Evolutionary conservation across 2,797 vertebrate genomes (phyloP), one percentile per base, ranked within the genome.

Genomic region (Anguilla marmorata): DNA sequence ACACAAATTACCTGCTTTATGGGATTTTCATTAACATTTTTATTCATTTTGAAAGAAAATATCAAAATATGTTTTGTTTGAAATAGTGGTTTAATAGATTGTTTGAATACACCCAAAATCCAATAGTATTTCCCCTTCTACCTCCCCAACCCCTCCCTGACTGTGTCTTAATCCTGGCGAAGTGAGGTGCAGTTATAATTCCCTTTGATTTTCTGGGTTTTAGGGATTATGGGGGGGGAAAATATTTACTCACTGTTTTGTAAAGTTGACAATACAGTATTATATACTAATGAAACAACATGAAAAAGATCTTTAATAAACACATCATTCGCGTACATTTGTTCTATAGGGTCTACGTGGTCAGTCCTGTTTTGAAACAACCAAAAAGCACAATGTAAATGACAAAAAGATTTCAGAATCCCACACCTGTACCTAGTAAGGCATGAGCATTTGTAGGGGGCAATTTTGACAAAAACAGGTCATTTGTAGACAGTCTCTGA

Each of bases 381-480:
- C 94, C 95, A 96, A 92, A 96, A 92, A 96, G 96, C 96, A 97
- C 96, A 96, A 97, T 95, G 94, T 95, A 94, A 93, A 94, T 93
- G 93, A 93, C 87, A 89, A 94, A 93, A 45, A 76, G 66, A 84
- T 19, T 69, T 83, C 52, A 14, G 74, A 58, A 63, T 87, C 58
- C 80, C 60, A 21, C n/a, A 84, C 50, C 30, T 66, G 37, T 45
- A 48, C 66, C 50, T 85, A 45, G 19, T 41, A n/a, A 66, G 21
- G 41, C 33, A 37, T 76, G 76, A 80, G 14, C 11, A 12, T 80
- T 80, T 48, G 9, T 33, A 12, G 12, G 30, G 72, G 72, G 27
- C 63, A 5, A 69, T 69, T 69, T n/a, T 27, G 21, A 27, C 63
- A 58, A 19, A 52, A 58, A 58, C 56, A 58, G 72, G 30, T 76